These are phyloP conservation scores for Etheostoma perlongum DNA, from an alignment of 2,797 vertebrate species.

Conservation along the genomic window DNA sequence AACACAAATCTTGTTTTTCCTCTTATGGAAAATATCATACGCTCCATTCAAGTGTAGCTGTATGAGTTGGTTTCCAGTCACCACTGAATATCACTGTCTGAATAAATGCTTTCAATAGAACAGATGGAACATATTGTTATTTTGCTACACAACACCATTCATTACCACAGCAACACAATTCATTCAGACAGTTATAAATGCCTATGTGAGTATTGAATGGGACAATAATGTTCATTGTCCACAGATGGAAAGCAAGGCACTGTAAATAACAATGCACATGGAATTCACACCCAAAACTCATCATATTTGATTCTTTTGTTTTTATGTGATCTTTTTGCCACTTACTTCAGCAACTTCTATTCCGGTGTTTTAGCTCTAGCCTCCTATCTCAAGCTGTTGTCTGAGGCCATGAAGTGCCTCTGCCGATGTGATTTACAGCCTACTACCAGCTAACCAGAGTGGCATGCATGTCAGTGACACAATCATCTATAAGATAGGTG, in stretches of 20 bases:
- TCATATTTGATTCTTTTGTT: neutral
- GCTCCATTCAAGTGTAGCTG: constrained; percentile 55
- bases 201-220: constrained; percentile 33
- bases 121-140: constrained; percentile 48
- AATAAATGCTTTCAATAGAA: constrained; percentile 53
- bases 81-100: constrained; percentile 32
- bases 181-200: constrained; percentile 43
- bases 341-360: constrained; percentile 60
- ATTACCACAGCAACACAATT: constrained; percentile 35
- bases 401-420: constrained; percentile 41
- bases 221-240: constrained; percentile 41
- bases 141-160: constrained; percentile 43
- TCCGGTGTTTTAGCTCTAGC: constrained; percentile 2
- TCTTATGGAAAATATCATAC: constrained; percentile 60
- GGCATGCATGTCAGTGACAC: constrained; percentile 57
- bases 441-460: constrained; percentile 43
- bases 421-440: constrained; percentile 62
- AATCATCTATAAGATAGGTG: constrained; percentile 63
- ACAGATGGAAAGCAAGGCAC: constrained; percentile 6
- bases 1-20: constrained; percentile 58
- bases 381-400: constrained; percentile 23
- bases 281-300: constrained; percentile 1
- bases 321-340: constrained; percentile 46
- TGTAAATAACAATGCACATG: constrained; percentile 1
- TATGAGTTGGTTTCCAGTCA: constrained; percentile 48